Evolutionary conservation across 1,140 invertebrate species (phyloP).

Genomic region (Tribolium madens): DNA sequence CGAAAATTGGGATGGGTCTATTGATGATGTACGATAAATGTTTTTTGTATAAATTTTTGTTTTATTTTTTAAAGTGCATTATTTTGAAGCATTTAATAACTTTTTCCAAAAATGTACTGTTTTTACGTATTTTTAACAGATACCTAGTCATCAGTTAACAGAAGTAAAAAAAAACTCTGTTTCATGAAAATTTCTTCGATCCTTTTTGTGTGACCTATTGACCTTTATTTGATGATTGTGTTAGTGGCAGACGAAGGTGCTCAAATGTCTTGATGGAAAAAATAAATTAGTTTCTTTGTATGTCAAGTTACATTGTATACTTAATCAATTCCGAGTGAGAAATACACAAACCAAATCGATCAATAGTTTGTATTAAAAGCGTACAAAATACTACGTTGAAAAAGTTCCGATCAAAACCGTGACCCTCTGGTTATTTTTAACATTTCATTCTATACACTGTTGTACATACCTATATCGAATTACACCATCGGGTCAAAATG

Average conservation of each 20-base stretch:
- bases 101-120: too few species aligned
- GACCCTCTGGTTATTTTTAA: not conserved
- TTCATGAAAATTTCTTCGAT: not conserved
- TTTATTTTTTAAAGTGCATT: too few species aligned
- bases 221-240: not conserved
- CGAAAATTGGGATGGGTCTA: too few species aligned
- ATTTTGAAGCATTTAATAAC: too few species aligned
- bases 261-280: not conserved
- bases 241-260: not conserved
- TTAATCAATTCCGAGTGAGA: conserved; percentile 12
- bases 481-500: not conserved
- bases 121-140: too few species aligned
- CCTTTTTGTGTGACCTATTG: not conserved
- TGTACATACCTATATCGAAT: not conserved
- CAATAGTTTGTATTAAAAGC: conserved; percentile 4
- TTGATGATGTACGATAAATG: too few species aligned
- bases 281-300: not conserved
- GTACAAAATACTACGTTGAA: not conserved
- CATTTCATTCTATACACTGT: too few species aligned
- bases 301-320: conserved; percentile 5
- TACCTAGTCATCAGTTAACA: too few species aligned
- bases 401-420: not conserved
- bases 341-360: not conserved
- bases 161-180: too few species aligned
- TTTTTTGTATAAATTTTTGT: too few species aligned